Evolutionary conservation across 2,113 vertebrate species (phyloP).

Genomic region (Serinus canaria): DNA sequence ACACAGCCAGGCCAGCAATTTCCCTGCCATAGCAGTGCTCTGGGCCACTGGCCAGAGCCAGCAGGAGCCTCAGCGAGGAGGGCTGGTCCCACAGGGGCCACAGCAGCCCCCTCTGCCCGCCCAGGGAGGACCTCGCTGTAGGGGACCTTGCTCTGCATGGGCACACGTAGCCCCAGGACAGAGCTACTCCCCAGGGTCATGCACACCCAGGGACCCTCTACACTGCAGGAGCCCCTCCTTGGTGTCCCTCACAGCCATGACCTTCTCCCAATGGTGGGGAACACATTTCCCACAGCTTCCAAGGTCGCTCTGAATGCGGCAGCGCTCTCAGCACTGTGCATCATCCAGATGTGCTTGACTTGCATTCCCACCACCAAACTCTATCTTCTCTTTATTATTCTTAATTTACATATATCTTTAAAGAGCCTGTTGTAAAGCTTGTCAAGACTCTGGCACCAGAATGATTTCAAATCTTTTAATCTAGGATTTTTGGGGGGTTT

Average conservation of each 20-base stretch:
- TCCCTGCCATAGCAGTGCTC: neutral
- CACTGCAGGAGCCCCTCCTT: neutral
- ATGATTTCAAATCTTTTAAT: neutral
- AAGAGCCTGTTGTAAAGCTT: neutral
- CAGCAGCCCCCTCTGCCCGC: neutral
- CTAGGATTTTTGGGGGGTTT: neutral
- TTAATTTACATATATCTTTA: neutral
- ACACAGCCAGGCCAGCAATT: rapidly evolving
- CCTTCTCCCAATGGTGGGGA: rapidly evolving
- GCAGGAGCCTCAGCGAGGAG: neutral
- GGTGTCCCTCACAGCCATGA: neutral
- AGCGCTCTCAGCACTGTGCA: neutral
- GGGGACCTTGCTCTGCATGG: neutral
- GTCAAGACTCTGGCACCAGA: neutral
- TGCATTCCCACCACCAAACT: neutral
- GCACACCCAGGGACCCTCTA: neutral
- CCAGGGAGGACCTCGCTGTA: rapidly evolving
- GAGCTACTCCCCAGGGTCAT: neutral
- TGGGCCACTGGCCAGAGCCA: neutral
- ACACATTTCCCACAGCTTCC: rapidly evolving
- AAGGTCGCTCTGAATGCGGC: neutral
- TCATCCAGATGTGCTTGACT: neutral
- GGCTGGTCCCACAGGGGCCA: rapidly evolving
- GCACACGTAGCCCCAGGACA: rapidly evolving
- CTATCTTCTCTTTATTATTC: neutral